Percentiles rank a stretch among this genome's conserved stretches.
Evolutionary conservation across 2,113 vertebrate species (phyloP).

Genomic region (Poeciliopsis prolifica): DNA sequence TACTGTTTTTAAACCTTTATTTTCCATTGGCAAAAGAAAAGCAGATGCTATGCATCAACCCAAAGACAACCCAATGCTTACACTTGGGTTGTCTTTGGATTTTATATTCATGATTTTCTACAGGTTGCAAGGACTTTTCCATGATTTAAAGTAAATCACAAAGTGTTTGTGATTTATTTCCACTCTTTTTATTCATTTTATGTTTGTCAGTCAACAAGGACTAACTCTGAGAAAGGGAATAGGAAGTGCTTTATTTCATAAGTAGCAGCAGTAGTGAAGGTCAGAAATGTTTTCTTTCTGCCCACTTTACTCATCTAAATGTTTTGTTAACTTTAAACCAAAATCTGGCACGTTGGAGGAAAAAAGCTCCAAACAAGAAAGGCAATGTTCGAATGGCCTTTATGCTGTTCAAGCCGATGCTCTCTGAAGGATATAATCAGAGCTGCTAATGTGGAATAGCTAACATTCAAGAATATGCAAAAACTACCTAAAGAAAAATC

Average conservation of each 20-base stretch:
- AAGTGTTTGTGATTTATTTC: not conserved
- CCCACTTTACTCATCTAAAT: not conserved
- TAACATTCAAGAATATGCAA: too few species aligned
- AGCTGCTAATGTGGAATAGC: too few species aligned
- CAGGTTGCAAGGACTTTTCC: not conserved
- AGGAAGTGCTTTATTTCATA: constrained; percentile 9
- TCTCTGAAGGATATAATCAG: too few species aligned
- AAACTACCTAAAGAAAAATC: too few species aligned
- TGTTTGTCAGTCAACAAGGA: not conserved
- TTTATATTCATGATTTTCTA: not conserved
- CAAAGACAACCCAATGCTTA: not conserved
- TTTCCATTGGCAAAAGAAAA: not conserved
- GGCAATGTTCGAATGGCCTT: not conserved
- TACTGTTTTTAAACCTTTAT: constrained; percentile 5
- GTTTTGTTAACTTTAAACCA: constrained; percentile 17
- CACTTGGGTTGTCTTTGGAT: not conserved
- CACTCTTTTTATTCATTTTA: not conserved
- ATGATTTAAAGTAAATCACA: not conserved
- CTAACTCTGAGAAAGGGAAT: not conserved
- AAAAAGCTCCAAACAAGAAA: constrained; percentile 8
- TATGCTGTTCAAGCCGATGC: not conserved
- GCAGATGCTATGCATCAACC: too few species aligned
- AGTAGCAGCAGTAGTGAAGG: not conserved
- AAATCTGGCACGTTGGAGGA: not conserved
- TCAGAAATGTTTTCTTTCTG: constrained; percentile 5